Evolutionary conservation across 2,888 invertebrate species (phyloP).

Genomic region (Aporophyla lueneburgensis): DNA sequence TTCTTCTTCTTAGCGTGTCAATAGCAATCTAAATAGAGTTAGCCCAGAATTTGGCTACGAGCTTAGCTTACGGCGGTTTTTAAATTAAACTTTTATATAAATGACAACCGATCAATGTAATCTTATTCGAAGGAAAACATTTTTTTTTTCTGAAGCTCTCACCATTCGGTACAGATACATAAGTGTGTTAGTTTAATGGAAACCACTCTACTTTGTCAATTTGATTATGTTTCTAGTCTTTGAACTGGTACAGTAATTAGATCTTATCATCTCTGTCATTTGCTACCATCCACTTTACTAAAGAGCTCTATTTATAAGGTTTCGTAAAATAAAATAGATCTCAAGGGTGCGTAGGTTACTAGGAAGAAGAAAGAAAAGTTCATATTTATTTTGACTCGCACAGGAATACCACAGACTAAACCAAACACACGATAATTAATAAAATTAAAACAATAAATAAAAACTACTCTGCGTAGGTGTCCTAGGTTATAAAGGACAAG

Average conservation of each 20-base stretch:
- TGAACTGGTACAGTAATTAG: conserved; percentile 39
- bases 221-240: conserved; percentile 29
- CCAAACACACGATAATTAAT: too few relatives aligned
- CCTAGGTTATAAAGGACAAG: neutral
- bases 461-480: neutral
- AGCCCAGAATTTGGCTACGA: too few relatives aligned
- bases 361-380: too few relatives aligned
- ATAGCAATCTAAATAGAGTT: too few relatives aligned
- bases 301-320: conserved; percentile 15
- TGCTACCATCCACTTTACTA: conserved; percentile 22
- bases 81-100: too few relatives aligned
- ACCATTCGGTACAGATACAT: neutral
- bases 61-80: too few relatives aligned
- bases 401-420: too few relatives aligned
- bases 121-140: neutral
- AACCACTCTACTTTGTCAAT: conserved; percentile 34
- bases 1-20: too few relatives aligned
- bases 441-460: too few relatives aligned
- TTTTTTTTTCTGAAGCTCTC: neutral
- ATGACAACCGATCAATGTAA: neutral
- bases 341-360: neutral
- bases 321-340: conserved; percentile 33
- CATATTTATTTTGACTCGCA: too few relatives aligned
- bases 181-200: conserved; percentile 21
- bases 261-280: conserved; percentile 32